Evolutionary conservation across 2,113 vertebrate species (phyloP).

Genomic region (Prochilodus magdalenae): DNA sequence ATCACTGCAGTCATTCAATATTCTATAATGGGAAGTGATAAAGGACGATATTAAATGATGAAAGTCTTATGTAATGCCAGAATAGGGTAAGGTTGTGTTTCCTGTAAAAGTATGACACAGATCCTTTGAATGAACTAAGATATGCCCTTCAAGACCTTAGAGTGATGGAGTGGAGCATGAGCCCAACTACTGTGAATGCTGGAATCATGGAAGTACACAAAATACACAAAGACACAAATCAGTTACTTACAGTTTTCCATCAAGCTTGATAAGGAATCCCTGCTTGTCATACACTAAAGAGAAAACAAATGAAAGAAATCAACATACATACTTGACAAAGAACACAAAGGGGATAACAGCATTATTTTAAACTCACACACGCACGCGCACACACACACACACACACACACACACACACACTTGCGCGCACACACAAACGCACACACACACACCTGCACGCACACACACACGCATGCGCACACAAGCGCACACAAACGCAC

Average conservation of each 20-base stretch:
- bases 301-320: conserved; percentile 60
- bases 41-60: neutral
- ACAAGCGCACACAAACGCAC: too few relatives aligned
- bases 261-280: conserved; percentile 88
- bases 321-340: conserved; percentile 16
- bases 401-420: too few relatives aligned
- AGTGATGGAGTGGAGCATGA: neutral
- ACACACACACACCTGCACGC: too few relatives aligned
- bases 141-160: neutral
- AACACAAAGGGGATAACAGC: neutral
- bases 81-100: neutral
- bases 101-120: neutral
- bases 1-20: too few relatives aligned
- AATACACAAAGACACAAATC: neutral
- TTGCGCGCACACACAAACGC: too few relatives aligned
- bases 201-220: neutral
- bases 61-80: neutral
- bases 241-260: conserved; percentile 87
- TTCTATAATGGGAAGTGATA: too few relatives aligned
- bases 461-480: too few relatives aligned
- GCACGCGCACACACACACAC: too few relatives aligned
- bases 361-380: too few relatives aligned
- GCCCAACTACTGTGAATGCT: neutral
- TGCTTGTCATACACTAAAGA: conserved; percentile 88
- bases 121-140: neutral